These are phyloP conservation scores for Drosophila pallidifrons DNA, from an alignment of 1,140 invertebrate species.

Conservation along the genomic window DNA sequence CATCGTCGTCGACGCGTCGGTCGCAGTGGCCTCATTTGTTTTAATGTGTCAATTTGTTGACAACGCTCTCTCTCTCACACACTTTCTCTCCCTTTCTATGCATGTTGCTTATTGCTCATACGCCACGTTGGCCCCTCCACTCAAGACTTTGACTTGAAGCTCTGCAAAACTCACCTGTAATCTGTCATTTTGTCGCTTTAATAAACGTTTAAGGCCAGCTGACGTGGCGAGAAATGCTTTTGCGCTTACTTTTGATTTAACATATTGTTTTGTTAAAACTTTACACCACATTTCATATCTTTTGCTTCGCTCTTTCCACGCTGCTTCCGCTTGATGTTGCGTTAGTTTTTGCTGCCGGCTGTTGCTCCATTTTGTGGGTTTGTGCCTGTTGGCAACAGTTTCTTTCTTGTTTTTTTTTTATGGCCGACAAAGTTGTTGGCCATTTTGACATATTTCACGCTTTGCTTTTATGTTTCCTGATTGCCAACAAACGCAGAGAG, in stretches of 20 bases:
- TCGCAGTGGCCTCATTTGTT: slow-evolving; percentile 80
- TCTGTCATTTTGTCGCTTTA: slow-evolving; percentile 68
- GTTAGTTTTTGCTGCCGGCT: background rate
- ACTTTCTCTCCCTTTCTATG: slow-evolving; percentile 40
- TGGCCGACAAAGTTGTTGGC: slow-evolving; percentile 37
- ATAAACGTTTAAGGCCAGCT: slow-evolving; percentile 62
- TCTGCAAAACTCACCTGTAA: slow-evolving; percentile 57
- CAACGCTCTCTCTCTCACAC: slow-evolving; percentile 6
- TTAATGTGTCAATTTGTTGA: slow-evolving; percentile 84
- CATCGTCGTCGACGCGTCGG: slow-evolving; percentile 1
- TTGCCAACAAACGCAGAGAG: background rate
- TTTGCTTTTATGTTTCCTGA: slow-evolving; percentile 51
- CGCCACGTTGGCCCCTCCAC: slow-evolving; percentile 23
- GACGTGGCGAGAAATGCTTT: slow-evolving; percentile 25
- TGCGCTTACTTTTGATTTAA: slow-evolving; percentile 42
- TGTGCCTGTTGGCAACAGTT: slow-evolving; percentile 43
- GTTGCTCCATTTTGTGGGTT: slow-evolving; percentile 11
- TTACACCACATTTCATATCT: slow-evolving; percentile 32
- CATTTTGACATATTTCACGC: slow-evolving; percentile 57
- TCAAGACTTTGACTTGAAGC: background rate
- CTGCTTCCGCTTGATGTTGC: slow-evolving; percentile 9
- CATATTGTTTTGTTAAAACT: slow-evolving; percentile 38
- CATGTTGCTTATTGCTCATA: slow-evolving; percentile 31
- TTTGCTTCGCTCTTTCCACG: slow-evolving; percentile 8
- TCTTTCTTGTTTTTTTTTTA: slow-evolving; percentile 27